phyloP scores from a whole-genome alignment of 2,888 invertebrate species.

The Parnassius smintheus region DNA sequence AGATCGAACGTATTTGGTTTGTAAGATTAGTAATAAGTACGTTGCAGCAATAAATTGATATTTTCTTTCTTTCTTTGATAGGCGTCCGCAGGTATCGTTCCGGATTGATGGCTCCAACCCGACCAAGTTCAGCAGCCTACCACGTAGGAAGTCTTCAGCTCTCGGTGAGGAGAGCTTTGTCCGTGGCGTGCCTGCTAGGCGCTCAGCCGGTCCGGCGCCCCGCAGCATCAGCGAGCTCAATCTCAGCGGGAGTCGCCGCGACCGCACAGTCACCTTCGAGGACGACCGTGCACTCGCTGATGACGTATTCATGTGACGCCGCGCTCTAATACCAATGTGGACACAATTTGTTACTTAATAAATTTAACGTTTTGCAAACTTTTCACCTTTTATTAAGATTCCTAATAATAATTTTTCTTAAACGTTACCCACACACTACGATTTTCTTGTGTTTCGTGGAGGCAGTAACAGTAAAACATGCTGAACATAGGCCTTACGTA shows the following conservation, averaged over 20 bases:
- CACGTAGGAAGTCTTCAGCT: conserved; percentile 67
- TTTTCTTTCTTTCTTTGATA: conserved; percentile 10
- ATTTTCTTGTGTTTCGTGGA: no score
- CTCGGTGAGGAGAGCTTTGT: conserved; percentile 79
- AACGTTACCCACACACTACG: no score
- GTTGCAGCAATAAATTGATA: no score
- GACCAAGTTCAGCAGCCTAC: conserved; percentile 80
- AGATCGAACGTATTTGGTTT: no score
- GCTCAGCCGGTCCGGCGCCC: conserved; percentile 81
- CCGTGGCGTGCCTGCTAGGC: conserved; percentile 84
- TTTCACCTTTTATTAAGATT: not conserved
- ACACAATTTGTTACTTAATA: conserved; percentile 63
- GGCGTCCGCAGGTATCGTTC: conserved; percentile 60
- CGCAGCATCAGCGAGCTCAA: conserved; percentile 92
- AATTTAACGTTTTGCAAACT: conserved; percentile 35
- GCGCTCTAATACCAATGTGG: conserved; percentile 26
- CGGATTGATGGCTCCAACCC: conserved; percentile 64
- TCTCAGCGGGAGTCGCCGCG: conserved; percentile 77
- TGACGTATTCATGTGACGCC: conserved; percentile 91
- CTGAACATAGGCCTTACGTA: no score
- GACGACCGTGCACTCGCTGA: conserved; percentile 69
- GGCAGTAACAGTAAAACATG: no score
- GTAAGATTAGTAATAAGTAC: no score
- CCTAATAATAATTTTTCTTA: no score
- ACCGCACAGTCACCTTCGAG: conserved; percentile 40